phyloP scores from a whole-genome alignment of 2,888 invertebrate species.

The Orchesellides sinensis region DNA sequence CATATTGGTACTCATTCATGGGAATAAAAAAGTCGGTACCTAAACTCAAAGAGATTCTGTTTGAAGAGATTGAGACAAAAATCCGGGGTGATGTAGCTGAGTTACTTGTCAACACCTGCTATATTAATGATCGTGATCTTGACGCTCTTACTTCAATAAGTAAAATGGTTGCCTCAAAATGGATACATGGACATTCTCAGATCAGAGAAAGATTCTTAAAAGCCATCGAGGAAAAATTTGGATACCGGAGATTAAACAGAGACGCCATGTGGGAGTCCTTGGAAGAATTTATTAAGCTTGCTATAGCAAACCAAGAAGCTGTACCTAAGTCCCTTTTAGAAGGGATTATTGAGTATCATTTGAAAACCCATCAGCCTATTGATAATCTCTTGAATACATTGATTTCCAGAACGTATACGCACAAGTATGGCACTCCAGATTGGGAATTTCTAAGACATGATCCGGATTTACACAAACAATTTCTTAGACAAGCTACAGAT shows the following conservation, averaged over 20 bases:
- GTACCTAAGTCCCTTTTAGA: slow-evolving; percentile 28
- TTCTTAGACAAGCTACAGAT: slow-evolving; percentile 38
- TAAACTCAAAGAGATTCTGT: slow-evolving; percentile 52
- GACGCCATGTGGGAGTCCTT: slow-evolving; percentile 43
- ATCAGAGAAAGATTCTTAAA: slow-evolving; percentile 45
- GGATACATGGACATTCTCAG: slow-evolving; percentile 20
- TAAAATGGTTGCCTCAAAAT: slow-evolving; percentile 24
- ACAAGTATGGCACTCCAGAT: slow-evolving; percentile 32
- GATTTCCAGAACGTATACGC: slow-evolving; percentile 28
- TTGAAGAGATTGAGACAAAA: slow-evolving; percentile 48
- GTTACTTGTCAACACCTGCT: slow-evolving; percentile 56
- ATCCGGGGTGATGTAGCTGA: slow-evolving; percentile 46
- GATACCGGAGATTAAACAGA: slow-evolving; percentile 35
- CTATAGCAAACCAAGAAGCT: slow-evolving; percentile 30
- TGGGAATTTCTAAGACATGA: slow-evolving; percentile 52
- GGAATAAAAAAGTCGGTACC: slow-evolving; percentile 48
- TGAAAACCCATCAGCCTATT: slow-evolving; percentile 53
- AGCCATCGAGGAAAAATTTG: slow-evolving; percentile 52
- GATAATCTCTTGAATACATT: slow-evolving; percentile 27
- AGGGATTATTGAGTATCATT: slow-evolving; percentile 52
- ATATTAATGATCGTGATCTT: slow-evolving; percentile 53
- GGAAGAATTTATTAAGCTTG: slow-evolving; percentile 50
- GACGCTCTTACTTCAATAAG: slow-evolving; percentile 25
- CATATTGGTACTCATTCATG: slow-evolving; percentile 60
- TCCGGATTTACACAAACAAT: slow-evolving; percentile 45